These are phyloP conservation scores for Lipotes vexillifer DNA, from an alignment of 2,113 vertebrate species.

Conservation along the genomic window DNA sequence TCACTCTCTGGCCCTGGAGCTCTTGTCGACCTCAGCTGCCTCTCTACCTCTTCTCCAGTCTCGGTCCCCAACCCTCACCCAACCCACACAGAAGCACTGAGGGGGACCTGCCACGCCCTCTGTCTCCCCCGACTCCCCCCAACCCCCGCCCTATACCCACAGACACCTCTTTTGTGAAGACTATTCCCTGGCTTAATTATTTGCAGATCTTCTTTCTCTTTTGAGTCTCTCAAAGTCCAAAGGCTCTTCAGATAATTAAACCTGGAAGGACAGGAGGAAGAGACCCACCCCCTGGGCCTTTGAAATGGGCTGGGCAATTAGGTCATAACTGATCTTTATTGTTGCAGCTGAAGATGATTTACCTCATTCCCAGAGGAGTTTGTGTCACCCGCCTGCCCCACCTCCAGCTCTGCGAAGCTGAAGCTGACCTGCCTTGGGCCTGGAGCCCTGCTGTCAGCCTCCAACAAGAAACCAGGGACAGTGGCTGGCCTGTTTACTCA, in stretches of 20 bases:
- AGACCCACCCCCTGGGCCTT: slow-evolving; percentile 15
- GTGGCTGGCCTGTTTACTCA: not conserved
- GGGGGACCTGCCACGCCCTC: not conserved
- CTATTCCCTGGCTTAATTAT: slow-evolving; percentile 50
- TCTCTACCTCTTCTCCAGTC: not conserved
- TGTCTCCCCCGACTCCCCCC: no score
- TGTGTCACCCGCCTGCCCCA: not conserved
- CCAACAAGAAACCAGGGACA: not conserved
- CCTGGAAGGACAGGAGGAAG: not conserved
- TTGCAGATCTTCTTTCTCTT: slow-evolving; percentile 45
- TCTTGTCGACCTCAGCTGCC: not conserved
- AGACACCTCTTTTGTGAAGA: not conserved
- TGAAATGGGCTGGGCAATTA: slow-evolving; percentile 36
- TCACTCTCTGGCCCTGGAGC: not conserved
- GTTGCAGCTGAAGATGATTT: slow-evolving; percentile 41
- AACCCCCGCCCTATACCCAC: not conserved
- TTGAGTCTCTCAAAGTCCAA: slow-evolving; percentile 52
- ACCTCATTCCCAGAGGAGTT: not conserved
- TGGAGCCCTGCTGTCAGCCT: not conserved
- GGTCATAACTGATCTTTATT: slow-evolving; percentile 60
- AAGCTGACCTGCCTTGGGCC: not conserved
- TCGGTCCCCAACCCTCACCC: not conserved
- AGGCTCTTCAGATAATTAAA: slow-evolving; percentile 53
- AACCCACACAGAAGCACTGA: accelerated
- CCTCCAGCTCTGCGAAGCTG: not conserved